A percentile compares a stretch with the other conserved stretches of the same genome.
These are phyloP conservation scores for Semibalanus balanoides DNA, from an alignment of 1,140 invertebrate genomes.

Conservation along the genomic window DNA sequence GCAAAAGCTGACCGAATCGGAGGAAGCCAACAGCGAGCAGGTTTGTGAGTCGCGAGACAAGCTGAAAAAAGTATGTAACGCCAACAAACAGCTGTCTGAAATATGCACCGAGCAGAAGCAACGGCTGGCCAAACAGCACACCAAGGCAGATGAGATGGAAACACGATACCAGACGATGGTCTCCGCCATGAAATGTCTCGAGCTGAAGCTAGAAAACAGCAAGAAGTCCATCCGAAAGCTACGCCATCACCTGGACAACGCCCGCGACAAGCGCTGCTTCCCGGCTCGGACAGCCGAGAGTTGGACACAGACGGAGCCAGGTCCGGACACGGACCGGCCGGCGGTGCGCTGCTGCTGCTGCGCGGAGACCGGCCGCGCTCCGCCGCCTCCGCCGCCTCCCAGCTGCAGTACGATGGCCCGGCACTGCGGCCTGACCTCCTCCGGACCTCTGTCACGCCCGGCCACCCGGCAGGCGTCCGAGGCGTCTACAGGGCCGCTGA, in stretches of 20 bases:
- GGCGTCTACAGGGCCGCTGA: not conserved
- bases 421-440: not conserved
- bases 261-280: not conserved
- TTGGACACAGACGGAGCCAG: not conserved
- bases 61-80: not conserved
- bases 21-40: not conserved
- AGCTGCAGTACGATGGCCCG: no score
- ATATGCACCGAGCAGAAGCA: not conserved
- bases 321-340: no score
- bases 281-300: not conserved
- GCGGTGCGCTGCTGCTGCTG: not conserved
- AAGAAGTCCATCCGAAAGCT: not conserved
- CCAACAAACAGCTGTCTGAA: not conserved
- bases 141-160: not conserved
- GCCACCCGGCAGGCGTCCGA: not conserved
- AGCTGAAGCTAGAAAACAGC: not conserved
- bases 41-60: not conserved
- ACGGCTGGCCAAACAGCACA: not conserved
- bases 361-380: no score
- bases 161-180: not conserved
- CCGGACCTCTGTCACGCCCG: not conserved
- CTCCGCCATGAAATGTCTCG: not conserved
- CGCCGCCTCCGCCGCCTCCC: no score
- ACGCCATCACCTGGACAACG: not conserved
- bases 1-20: not conserved